Evolutionary conservation across 1,140 invertebrate species (phyloP).

Genomic region (Pachyrhynchus sulphureomaculatus): DNA sequence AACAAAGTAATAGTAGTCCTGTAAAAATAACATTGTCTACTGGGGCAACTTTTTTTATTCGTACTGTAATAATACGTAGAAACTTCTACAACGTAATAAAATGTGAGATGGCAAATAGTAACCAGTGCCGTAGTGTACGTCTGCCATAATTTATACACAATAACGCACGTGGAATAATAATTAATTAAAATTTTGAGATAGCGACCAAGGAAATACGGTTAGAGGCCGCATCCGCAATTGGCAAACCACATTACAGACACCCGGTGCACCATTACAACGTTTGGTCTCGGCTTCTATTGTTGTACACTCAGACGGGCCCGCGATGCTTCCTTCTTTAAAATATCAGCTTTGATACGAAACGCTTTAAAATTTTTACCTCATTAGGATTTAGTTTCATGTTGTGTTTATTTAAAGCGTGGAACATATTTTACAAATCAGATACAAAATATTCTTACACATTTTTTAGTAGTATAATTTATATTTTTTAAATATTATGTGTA

Average conservation of each 20-base stretch:
- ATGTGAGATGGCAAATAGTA: constrained; percentile 8
- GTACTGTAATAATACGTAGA: no score
- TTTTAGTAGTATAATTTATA: no score
- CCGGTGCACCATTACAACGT: constrained; percentile 31
- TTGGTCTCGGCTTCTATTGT: constrained; percentile 24
- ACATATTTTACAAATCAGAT: no score
- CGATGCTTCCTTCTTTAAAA: constrained; percentile 8
- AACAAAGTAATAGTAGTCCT: no score
- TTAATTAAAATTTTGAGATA: constrained; percentile 35
- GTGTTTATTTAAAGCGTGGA: no score
- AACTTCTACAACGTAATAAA: background rate
- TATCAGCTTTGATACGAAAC: background rate
- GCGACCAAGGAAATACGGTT: constrained; percentile 29
- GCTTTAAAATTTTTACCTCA: background rate
- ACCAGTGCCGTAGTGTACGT: constrained; percentile 6
- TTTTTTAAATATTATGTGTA: no score
- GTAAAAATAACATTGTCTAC: no score
- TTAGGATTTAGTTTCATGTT: no score
- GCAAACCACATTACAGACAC: constrained; percentile 35
- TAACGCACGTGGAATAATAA: constrained; percentile 35
- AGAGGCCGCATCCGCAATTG: constrained; percentile 28
- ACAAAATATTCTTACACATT: no score
- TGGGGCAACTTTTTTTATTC: no score
- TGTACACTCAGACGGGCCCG: constrained; percentile 11
- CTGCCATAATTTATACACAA: constrained; percentile 22